These are phyloP conservation scores for Zygogramma bicolorata DNA, from an alignment of 2,888 invertebrate species.

Conservation along the genomic window DNA sequence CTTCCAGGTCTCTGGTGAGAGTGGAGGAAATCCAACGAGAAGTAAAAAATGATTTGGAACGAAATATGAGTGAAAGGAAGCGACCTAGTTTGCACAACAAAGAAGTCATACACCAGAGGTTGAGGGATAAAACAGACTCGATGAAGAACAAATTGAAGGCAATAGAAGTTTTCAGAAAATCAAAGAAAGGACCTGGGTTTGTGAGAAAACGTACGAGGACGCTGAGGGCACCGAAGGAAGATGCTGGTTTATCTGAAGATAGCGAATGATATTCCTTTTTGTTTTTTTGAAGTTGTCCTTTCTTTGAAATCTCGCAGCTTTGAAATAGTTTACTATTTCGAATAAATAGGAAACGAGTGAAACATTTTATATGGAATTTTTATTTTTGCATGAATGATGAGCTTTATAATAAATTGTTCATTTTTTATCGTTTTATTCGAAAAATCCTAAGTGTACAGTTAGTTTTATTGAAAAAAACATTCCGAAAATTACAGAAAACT, in stretches of 20 bases:
- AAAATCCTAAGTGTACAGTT: too few species aligned
- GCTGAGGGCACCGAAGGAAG: slow-evolving; percentile 68
- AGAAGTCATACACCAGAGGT: slow-evolving; percentile 81
- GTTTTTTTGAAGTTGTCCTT: neutral
- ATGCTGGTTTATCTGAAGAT: slow-evolving; percentile 76
- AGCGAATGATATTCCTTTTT: slow-evolving; percentile 39
- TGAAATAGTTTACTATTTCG: neutral
- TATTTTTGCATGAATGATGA: neutral
- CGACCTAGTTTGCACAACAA: slow-evolving; percentile 58
- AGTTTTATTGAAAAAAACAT: neutral
- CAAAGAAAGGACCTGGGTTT: slow-evolving; percentile 72
- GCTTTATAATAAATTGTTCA: neutral
- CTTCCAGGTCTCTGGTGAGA: slow-evolving; percentile 53
- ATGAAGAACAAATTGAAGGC: slow-evolving; percentile 80
- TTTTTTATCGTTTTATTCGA: neutral
- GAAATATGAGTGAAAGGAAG: slow-evolving; percentile 49
- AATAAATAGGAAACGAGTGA: neutral
- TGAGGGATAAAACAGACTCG: slow-evolving; percentile 74
- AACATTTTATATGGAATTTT: neutral
- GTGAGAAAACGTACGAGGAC: slow-evolving; percentile 67
- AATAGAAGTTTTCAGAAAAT: slow-evolving; percentile 79
- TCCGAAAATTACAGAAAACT: too few species aligned
- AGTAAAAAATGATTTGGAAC: slow-evolving; percentile 48
- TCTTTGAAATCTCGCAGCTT: neutral
- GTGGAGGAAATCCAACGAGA: slow-evolving; percentile 57